A percentile compares a stretch with the other conserved stretches of the same genome.
phyloP scores from a whole-genome alignment of 1,140 invertebrate species.

The Bombus waltoni region DNA sequence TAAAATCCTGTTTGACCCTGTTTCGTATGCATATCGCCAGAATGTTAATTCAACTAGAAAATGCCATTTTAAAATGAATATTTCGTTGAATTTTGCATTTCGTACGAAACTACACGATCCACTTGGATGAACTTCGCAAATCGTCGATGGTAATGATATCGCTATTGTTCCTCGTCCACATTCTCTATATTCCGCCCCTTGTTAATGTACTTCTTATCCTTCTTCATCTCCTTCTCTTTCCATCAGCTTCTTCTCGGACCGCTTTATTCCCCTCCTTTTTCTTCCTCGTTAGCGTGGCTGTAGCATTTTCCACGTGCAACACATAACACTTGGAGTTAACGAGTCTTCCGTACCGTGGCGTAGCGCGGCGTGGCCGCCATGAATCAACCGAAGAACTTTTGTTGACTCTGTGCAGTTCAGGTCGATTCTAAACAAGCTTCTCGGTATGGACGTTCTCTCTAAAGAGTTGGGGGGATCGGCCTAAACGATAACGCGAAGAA shows the following conservation, averaged over 20 bases:
- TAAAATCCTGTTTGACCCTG: not conserved
- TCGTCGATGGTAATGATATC: conserved; percentile 6
- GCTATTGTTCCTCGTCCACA: not conserved
- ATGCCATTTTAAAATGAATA: not conserved
- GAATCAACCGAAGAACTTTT: conserved; percentile 31
- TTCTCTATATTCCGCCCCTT: not conserved
- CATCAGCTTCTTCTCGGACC: not conserved
- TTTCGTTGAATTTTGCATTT: not conserved
- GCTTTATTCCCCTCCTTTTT: not conserved
- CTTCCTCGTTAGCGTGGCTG: conserved; percentile 15
- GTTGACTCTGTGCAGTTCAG: conserved; percentile 13
- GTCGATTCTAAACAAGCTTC: conserved; percentile 30
- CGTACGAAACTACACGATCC: not conserved
- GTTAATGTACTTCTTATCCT: conserved; percentile 15
- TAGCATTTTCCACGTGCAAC: not conserved
- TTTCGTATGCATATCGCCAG: not conserved
- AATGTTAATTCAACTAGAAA: not conserved
- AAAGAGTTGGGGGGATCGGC: not conserved
- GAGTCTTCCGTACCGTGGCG: not conserved
- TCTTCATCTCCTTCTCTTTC: not conserved
- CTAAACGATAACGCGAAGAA: not conserved
- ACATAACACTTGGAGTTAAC: conserved; percentile 25
- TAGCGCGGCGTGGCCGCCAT: not conserved
- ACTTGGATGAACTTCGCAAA: not conserved
- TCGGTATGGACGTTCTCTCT: not conserved